Evolutionary conservation across 2,888 invertebrate genomes (phyloP).

Genomic region (Adineta ricciae): DNA sequence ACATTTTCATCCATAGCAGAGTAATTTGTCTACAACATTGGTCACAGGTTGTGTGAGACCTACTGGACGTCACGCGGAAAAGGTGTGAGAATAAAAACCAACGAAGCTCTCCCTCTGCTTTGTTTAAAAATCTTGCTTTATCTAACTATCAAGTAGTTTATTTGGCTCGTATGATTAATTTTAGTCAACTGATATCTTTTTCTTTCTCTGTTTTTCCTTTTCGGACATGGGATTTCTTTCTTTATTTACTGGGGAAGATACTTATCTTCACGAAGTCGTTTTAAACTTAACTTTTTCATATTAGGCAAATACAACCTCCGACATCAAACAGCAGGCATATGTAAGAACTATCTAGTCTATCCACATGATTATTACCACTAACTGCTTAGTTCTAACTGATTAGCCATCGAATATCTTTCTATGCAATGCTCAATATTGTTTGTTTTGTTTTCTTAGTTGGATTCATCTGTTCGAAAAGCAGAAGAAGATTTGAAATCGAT

Average conservation of each 20-base stretch:
- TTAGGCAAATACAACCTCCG: not conserved
- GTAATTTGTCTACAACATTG: not conserved
- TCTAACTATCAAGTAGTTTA: not conserved
- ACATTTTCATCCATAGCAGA: not conserved
- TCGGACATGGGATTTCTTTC: not conserved
- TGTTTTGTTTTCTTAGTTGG: too few relatives aligned
- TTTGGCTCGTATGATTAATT: not conserved
- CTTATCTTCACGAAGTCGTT: too few relatives aligned
- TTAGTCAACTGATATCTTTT: too few relatives aligned
- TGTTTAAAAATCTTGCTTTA: not conserved
- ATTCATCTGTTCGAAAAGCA: not conserved
- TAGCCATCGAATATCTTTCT: too few relatives aligned
- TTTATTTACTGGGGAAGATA: too few relatives aligned
- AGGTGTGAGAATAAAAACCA: not conserved
- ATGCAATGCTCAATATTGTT: too few relatives aligned
- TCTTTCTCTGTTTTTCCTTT: not conserved
- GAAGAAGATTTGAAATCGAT: slow-evolving; percentile 8
- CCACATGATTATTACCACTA: not conserved
- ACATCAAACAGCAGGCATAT: not conserved
- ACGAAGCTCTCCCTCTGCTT: not conserved
- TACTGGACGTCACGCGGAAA: not conserved
- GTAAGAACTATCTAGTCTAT: not conserved
- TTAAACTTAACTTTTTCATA: not conserved
- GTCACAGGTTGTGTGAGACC: not conserved
- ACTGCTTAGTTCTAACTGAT: not conserved